Evolutionary conservation across 2,797 vertebrate species (phyloP), one percentile per base, ranked within the genome.

Genomic region (Silurus lanzhouensis): DNA sequence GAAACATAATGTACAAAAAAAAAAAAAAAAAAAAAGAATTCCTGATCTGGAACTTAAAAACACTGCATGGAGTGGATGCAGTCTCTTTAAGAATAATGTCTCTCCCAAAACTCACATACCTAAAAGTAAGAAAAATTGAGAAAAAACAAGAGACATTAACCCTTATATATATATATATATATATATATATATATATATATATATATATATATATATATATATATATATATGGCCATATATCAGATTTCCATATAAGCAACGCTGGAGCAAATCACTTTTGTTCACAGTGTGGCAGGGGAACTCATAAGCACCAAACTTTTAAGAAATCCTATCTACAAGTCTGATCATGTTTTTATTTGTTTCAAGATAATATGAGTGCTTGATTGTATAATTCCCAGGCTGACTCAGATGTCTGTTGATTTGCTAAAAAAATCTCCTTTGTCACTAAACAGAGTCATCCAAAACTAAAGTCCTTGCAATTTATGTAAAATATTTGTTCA

Each of bases 261-360:
- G 46, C 82, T 87, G 76, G 48, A 48, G 64, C 55, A 78, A 74
- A 85, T 83, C 44, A 48, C 71, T 61, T 44, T 44, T 79, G 57
- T 87, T 85, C 61, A 87, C 89, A 89, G 92, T 90, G 81, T 88
- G 66, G 58, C 66, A 74, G 74, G 66, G 66, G 55, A 70, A 58
- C 66, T 82, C 66, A 67, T 67, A 44, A 82, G 70, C 52, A 70
- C 81, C 22, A 15, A 70, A 71, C 81, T 81, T 55, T 81, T 55
- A 64, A 25, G 27, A 82, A 70, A 38, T 44, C 52, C 12, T 70
- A 63, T 76, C 57, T 72, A 25, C 80, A 70, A 70, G 81, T 44
- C 81, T 58, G 81, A 82, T 52, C 81, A 82, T 82, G 81, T 70
- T 82, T 68, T 70, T 58, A 82, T 81, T 88, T 60, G 64, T 72